Conservation (phyloP, 30 jellyfish, hydroid and myxozoan species). For the Turritopsis dohrnii region DNA sequence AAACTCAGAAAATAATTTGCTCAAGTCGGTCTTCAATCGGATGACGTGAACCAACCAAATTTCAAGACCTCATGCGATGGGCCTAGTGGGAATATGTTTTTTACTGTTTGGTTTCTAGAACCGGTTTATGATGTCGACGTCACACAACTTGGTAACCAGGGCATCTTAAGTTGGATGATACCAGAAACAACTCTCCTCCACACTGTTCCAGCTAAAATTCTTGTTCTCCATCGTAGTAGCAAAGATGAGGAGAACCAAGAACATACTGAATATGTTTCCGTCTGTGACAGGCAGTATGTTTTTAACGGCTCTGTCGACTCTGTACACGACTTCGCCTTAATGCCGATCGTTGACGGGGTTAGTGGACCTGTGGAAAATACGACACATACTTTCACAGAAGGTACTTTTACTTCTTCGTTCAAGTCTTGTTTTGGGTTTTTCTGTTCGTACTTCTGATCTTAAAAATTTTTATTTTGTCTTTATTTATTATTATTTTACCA, state of each 20-base stretch:
- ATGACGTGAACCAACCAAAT: too few relatives aligned
- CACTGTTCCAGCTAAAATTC: not conserved
- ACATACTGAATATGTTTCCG: not conserved
- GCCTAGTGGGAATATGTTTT: too few relatives aligned
- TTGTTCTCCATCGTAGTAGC: not conserved
- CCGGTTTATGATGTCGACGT: not conserved
- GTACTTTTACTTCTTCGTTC: too few relatives aligned
- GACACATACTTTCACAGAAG: not conserved
- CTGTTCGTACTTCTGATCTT: too few relatives aligned
- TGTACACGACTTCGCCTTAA: not conserved
- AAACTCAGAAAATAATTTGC: too few relatives aligned
- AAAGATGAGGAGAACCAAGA: not conserved
- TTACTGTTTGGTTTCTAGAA: not conserved
- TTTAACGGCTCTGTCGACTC: not conserved
- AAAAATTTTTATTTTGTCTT: too few relatives aligned
- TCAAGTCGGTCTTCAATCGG: too few relatives aligned
- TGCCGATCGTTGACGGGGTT: not conserved
- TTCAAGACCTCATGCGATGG: too few relatives aligned
- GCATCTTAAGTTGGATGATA: not conserved
- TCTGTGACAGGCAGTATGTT: slow-evolving; percentile 4
- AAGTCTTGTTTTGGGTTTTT: too few relatives aligned
- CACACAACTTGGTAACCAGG: not conserved
- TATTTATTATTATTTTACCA: too few relatives aligned
- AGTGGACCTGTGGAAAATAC: not conserved
- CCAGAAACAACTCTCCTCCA: not conserved